Percentiles rank a stretch among this genome's conserved stretches.
Evolutionary conservation across 2,888 invertebrate species (phyloP).

Genomic region (Drosophila quinaria): DNA sequence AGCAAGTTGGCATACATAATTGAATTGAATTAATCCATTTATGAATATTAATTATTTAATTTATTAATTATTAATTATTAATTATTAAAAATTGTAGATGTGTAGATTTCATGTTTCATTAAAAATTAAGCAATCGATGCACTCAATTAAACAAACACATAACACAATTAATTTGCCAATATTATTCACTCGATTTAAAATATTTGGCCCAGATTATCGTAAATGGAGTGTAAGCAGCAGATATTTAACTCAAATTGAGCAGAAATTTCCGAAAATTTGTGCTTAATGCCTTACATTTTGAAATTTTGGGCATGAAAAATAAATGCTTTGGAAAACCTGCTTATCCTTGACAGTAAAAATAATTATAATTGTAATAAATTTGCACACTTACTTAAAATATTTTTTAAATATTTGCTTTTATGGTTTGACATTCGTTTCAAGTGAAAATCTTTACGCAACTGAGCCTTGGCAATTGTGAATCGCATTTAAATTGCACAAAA

Average conservation of each 20-base stretch:
- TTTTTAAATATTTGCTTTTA: background rate
- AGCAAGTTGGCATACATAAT: background rate
- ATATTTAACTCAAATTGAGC: background rate
- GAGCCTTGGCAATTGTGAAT: background rate
- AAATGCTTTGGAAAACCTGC: background rate
- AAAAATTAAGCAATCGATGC: conserved; percentile 21
- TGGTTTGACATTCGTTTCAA: background rate
- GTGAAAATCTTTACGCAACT: conserved; percentile 1
- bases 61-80: too few relatives aligned
- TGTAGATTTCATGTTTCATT: too few relatives aligned
- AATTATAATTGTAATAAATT: background rate
- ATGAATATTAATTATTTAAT: too few relatives aligned
- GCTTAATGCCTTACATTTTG: background rate
- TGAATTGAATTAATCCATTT: background rate
- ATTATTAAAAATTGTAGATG: too few relatives aligned
- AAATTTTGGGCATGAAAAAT: background rate
- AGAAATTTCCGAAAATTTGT: background rate
- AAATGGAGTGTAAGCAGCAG: conserved; percentile 32
- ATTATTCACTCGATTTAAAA: conserved; percentile 33
- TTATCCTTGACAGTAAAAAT: background rate
- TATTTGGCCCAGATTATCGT: background rate
- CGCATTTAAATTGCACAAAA: background rate
- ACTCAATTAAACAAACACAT: conserved; percentile 5
- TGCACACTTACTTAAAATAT: background rate
- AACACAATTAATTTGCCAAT: conserved; percentile 24